These are phyloP conservation scores for Dolichopus griseipennis DNA, from an alignment of 2,888 invertebrate species.

Conservation along the genomic window DNA sequence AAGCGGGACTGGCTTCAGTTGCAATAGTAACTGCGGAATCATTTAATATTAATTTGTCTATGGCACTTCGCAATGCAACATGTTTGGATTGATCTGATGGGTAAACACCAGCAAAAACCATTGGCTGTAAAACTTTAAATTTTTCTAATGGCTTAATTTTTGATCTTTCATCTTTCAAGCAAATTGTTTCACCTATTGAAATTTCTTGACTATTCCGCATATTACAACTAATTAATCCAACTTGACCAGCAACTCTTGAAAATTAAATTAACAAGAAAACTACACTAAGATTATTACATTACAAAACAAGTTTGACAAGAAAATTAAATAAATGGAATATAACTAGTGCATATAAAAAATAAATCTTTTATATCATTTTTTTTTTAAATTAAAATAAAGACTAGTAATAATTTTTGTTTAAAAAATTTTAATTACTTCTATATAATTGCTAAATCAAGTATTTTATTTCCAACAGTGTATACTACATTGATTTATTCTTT, in stretches of 20 bases:
- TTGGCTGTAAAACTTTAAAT: slow-evolving; percentile 62
- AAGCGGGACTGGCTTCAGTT: slow-evolving; percentile 73
- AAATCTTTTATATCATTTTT: no score
- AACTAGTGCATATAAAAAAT: background rate
- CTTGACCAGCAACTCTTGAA: slow-evolving; percentile 74
- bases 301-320: background rate
- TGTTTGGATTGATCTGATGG: slow-evolving; percentile 86
- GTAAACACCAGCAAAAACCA: slow-evolving; percentile 79
- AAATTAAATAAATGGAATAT: background rate
- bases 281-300: background rate
- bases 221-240: slow-evolving; percentile 77
- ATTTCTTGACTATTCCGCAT: slow-evolving; percentile 68
- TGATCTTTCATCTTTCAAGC: slow-evolving; percentile 47
- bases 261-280: slow-evolving; percentile 1
- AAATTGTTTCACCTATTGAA: slow-evolving; percentile 66
- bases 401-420: no score
- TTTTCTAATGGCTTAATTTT: slow-evolving; percentile 47
- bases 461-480: no score
- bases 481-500: background rate
- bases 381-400: no score
- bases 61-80: slow-evolving; percentile 61
- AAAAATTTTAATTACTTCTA: no score
- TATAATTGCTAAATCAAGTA: no score
- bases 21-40: slow-evolving; percentile 83
- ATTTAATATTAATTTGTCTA: slow-evolving; percentile 87